Evolutionary conservation across 2,888 invertebrate species (phyloP), one percentile per base, ranked within the genome.

Genomic region (Marasmarcha lunaedactyla): DNA sequence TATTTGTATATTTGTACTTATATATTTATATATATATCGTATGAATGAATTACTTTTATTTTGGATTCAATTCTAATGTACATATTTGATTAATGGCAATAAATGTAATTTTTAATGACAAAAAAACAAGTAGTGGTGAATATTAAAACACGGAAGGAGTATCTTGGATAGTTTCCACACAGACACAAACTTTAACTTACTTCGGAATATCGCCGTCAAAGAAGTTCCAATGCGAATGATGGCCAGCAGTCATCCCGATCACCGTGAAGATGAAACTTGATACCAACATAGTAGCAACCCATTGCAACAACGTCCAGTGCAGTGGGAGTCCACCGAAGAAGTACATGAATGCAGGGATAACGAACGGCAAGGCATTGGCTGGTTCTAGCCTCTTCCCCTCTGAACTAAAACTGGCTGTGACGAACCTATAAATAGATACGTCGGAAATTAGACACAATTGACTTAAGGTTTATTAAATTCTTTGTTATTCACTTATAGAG

Each of bases 181-280:
- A n/a, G n/a, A n/a, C n/a, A n/a, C n/a, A 20, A 20, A 20, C 20
- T 20, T 20, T 5, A 25, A 20, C 7, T 45, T 73, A 89, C 90
- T 89, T 87, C 10, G 88, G 85, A 15, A 86, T 65, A 65, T 94
- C 94, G 6, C 93, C 93, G 54, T 93, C 93, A 54, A 94, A 94
- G 64, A 91, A 92, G 42, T 92, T 89, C 25, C 87, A 87, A 1
- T 93, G 91, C 53, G 90, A 89, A 57, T 94, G 94, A 71, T 94
- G 94, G 0, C 90, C 93, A 2, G 92, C 93, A 46, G 89, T 92
- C 30, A 93, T 50, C 0, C 91, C 93, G 43, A 89, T 87, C 0
- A 87, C 42, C 2, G 78, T 76, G 54, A 94, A 91, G 10, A 86
- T 55, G 43, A 90, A 86, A 48, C 92, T 89, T 1, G 74, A 71